Conservation (phyloP, 1,140 invertebrate genomes). For the Microplitis mediator region DNA sequence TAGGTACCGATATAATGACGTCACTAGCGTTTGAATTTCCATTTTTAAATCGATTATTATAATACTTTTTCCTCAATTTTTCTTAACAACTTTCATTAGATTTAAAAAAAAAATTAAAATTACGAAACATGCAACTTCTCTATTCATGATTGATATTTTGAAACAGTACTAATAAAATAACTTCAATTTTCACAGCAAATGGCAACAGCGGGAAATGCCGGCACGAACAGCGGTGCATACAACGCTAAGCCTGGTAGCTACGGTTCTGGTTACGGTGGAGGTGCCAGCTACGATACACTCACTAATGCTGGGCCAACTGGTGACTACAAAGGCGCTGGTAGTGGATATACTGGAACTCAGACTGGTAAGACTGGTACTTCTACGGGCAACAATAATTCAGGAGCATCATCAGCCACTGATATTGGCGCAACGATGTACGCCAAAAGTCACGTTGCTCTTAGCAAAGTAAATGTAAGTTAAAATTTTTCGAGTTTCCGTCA, state of each 20-base stretch:
- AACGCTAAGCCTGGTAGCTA: constrained; percentile 70
- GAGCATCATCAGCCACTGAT: constrained; percentile 67
- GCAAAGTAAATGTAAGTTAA: constrained; percentile 74
- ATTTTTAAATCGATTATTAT: no score
- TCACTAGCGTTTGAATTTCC: no score
- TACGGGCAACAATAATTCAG: constrained; percentile 60
- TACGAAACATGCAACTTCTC: not conserved
- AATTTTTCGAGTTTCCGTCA: constrained; percentile 3
- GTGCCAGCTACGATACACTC: constrained; percentile 71
- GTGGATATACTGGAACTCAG: constrained; percentile 57
- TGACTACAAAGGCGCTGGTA: constrained; percentile 56
- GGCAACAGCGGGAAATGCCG: constrained; percentile 68
- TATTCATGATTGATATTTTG: not conserved
- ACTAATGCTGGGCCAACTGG: constrained; percentile 63
- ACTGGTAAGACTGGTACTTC: constrained; percentile 59
- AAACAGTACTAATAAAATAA: constrained; percentile 18
- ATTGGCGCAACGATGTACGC: constrained; percentile 73
- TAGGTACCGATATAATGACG: no score
- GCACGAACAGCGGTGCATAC: constrained; percentile 69
- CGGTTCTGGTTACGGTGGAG: constrained; percentile 67
- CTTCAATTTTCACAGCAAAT: constrained; percentile 63
- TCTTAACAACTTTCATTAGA: not conserved
- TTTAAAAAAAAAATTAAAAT: not conserved
- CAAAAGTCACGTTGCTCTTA: constrained; percentile 74
- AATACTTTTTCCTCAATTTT: no score